phyloP scores from a whole-genome alignment of 53 echinoderm and acorn worm genomes.

The Zoroaster sp. region DNA sequence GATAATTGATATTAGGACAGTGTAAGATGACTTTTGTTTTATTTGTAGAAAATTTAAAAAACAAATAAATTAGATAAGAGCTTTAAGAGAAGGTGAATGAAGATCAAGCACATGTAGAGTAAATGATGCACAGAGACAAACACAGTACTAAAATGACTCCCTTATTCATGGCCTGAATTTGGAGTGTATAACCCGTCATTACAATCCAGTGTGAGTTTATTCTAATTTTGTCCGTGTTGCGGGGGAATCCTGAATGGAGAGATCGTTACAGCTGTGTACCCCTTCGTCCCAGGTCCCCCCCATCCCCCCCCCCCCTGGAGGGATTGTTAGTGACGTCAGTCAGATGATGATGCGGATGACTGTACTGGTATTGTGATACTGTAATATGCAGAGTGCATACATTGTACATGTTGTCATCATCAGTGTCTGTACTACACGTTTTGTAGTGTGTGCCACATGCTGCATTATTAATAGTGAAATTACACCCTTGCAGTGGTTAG shows the following conservation, averaged over 20 bases:
- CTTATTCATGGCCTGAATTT: too few relatives aligned
- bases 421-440: neutral
- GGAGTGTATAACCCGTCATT: neutral
- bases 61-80: too few relatives aligned
- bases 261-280: neutral
- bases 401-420: neutral
- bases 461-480: neutral
- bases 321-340: constrained; percentile 25
- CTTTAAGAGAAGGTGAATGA: too few relatives aligned
- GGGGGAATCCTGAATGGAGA: neutral
- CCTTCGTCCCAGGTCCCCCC: neutral
- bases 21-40: too few relatives aligned
- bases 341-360: neutral
- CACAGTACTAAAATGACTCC: too few relatives aligned
- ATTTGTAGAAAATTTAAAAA: too few relatives aligned
- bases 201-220: neutral
- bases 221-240: neutral
- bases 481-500: constrained; percentile 17
- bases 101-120: too few relatives aligned
- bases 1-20: too few relatives aligned
- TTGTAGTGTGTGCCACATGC: neutral
- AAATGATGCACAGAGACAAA: too few relatives aligned
- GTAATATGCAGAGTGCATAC: constrained; percentile 10
- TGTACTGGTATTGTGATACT: neutral
- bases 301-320: neutral